phyloP scores from a whole-genome alignment of 35 echinoderm and acorn worm species.

The Apostichopus parvimensis region DNA sequence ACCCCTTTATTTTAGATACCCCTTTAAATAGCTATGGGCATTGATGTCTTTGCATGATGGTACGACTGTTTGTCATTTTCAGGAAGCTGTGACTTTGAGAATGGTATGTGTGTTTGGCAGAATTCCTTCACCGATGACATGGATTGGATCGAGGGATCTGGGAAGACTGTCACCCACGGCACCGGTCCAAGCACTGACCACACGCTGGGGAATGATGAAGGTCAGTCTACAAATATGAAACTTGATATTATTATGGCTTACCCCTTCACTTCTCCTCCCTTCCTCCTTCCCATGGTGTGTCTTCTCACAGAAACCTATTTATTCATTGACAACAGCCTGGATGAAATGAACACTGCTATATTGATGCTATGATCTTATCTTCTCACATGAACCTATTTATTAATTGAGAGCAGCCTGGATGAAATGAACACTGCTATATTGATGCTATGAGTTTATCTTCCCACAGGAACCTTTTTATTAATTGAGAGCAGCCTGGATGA shows the following conservation, averaged over 20 bases:
- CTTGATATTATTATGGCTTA: too few relatives aligned
- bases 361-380: too few relatives aligned
- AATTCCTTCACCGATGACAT: slow-evolving; percentile 81
- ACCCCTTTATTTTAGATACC: too few relatives aligned
- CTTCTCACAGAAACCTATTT: too few relatives aligned
- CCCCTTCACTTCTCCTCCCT: too few relatives aligned
- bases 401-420: too few relatives aligned
- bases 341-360: too few relatives aligned
- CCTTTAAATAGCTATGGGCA: too few relatives aligned
- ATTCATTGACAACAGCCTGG: too few relatives aligned
- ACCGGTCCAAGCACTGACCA: slow-evolving; percentile 83
- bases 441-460: not conserved
- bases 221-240: slow-evolving; percentile 14
- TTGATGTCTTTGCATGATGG: too few relatives aligned
- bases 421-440: not conserved
- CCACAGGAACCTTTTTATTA: slow-evolving; percentile 56
- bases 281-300: too few relatives aligned
- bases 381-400: too few relatives aligned
- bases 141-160: slow-evolving; percentile 72
- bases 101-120: slow-evolving; percentile 69
- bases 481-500: slow-evolving; percentile 44
- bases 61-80: not conserved
- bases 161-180: slow-evolving; percentile 38
- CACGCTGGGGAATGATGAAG: slow-evolving; percentile 66
- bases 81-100: slow-evolving; percentile 86